Base-by-base conservation (phyloP, 2,888 invertebrate species). In the Synergus umbraculus region DNA sequence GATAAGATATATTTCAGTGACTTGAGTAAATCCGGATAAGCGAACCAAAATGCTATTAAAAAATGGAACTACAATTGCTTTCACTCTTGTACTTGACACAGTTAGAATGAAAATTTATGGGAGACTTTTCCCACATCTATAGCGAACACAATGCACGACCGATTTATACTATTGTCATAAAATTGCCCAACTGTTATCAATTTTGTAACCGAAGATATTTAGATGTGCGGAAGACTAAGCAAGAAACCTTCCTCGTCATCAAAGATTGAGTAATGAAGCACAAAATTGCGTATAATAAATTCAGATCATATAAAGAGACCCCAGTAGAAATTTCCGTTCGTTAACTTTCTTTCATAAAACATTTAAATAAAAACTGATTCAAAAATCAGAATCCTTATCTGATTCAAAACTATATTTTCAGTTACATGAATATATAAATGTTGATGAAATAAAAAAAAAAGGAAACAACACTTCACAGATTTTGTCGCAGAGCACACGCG, bases 381-480 rank as follows among this genome's bases (percentile, higher is more conserved):
- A 29, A 29, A 29, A 29, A 29, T 29, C 29, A 29, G 29, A 29
- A 29, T 29, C 29, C 29, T 29, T 29, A 29, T 29, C 3, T 29
- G 29, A 29, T 29, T 37, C 5, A 37, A 37, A 37, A 7, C 37
- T 37, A 37, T 37, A 37, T 37, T 37, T 37, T 2, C 5, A 54
- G 49, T 54, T n/a, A 49, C 13, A 15, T n/a, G 12, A 54, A 15
- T 1, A 49, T 10, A 22, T n/a, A 60, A 60, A 18, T 18, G 4
- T 18, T 22, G 22, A 60, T 3, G 3, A 0, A 60, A 60, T 60
- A 22, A 18, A 60, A 60, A 12, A 29, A 29, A 12, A 63, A 29
- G 10, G 9, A 66, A 41, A 22, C 7, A n/a, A 13, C 66, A 66
- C 66, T 66, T 66, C 66, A 66, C 66, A 66, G 18, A 3, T n/a